These are phyloP conservation scores for Carterocephalus palaemon DNA, from an alignment of 2,888 invertebrate genomes.

Conservation along the genomic window DNA sequence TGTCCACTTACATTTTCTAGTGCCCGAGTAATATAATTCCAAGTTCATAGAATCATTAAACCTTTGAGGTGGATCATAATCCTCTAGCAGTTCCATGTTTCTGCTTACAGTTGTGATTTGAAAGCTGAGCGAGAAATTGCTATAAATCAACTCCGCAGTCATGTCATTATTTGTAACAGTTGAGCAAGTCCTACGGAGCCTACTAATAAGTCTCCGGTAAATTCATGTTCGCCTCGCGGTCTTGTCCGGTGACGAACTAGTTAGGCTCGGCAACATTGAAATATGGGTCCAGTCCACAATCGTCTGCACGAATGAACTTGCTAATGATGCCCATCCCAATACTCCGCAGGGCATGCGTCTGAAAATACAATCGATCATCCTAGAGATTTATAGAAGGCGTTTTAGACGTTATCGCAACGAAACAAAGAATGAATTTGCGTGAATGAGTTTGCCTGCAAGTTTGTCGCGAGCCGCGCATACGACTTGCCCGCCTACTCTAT, in stretches of 20 bases:
- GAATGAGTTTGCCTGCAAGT: conserved; percentile 11
- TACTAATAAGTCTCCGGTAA: conserved; percentile 21
- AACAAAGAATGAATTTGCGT: conserved; percentile 23
- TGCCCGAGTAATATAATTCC: no score
- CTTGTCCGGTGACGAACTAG: conserved; percentile 23
- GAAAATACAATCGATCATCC: conserved; percentile 23
- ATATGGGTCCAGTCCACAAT: conserved; percentile 40
- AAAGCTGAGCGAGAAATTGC: conserved; percentile 22
- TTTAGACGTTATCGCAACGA: conserved; percentile 8
- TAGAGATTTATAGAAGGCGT: neutral
- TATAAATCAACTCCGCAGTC: conserved; percentile 23
- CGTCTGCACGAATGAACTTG: conserved; percentile 39
- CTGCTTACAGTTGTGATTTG: conserved; percentile 19
- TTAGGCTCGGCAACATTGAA: conserved; percentile 23
- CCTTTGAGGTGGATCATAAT: conserved; percentile 1
- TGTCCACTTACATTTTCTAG: no score
- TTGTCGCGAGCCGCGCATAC: conserved; percentile 31
- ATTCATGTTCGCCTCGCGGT: conserved; percentile 19
- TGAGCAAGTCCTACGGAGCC: conserved; percentile 19
- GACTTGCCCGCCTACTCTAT: conserved; percentile 49
- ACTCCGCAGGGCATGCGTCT: conserved; percentile 28
- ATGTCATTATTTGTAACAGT: conserved; percentile 25
- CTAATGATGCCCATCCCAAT: conserved; percentile 42
- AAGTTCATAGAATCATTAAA: neutral
- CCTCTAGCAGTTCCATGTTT: conserved; percentile 4